Evolutionary conservation across 2,113 vertebrate genomes (phyloP).

Genomic region (Varanus komodoensis): DNA sequence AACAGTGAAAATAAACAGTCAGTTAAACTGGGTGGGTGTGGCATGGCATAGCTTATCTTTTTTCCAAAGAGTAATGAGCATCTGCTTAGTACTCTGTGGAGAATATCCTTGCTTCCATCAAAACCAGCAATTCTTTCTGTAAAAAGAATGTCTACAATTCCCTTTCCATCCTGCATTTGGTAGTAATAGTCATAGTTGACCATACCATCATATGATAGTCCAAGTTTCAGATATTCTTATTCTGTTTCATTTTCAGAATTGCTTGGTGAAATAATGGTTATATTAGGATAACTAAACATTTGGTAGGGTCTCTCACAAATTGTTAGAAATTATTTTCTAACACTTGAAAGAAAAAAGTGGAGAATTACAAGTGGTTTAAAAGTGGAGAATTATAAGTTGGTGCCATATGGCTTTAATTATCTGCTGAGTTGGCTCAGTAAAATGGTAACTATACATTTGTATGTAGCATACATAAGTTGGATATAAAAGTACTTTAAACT

Average conservation of each 20-base stretch:
- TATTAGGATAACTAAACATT: constrained; percentile 33
- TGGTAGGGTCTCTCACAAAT: neutral
- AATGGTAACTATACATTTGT: neutral
- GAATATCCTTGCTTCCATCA: constrained; percentile 24
- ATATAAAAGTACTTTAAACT: neutral
- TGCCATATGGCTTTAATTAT: constrained; percentile 26
- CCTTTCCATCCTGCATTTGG: constrained; percentile 19
- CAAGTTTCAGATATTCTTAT: neutral
- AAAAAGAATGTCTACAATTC: neutral
- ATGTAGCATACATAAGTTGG: constrained; percentile 13
- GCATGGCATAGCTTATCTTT: neutral
- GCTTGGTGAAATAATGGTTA: constrained; percentile 15
- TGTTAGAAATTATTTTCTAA: constrained; percentile 3
- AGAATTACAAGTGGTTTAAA: neutral
- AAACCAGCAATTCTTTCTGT: neutral
- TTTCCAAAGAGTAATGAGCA: constrained; percentile 20
- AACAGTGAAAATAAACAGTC: neutral
- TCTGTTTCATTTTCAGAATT: neutral
- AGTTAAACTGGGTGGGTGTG: neutral
- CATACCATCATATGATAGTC: neutral
- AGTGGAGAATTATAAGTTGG: neutral
- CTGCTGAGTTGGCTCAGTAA: constrained; percentile 30
- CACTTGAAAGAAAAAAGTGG: neutral
- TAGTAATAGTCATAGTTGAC: neutral
- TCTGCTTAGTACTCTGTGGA: neutral